These are phyloP conservation scores for Nothobranchius kuhntae DNA, from an alignment of 2,113 vertebrate species.

Conservation along the genomic window DNA sequence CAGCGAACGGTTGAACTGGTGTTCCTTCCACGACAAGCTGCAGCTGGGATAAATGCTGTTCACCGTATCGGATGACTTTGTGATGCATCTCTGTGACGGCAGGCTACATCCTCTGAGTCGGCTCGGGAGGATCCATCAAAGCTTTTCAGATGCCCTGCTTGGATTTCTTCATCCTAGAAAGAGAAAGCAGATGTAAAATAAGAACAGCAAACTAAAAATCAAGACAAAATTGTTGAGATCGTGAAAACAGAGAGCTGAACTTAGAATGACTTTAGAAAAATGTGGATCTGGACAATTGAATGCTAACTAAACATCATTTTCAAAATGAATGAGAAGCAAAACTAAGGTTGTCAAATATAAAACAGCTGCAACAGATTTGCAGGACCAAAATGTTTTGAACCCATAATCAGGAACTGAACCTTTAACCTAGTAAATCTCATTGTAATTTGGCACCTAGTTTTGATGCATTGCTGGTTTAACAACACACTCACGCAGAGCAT, in stretches of 20 bases:
- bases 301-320: constrained; percentile 20
- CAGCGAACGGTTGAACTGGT: constrained; percentile 17
- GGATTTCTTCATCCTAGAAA: constrained; percentile 71
- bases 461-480: background rate
- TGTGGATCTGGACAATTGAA: background rate
- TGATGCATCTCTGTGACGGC: constrained; percentile 53
- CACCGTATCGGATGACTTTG: constrained; percentile 68
- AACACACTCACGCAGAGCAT: constrained; percentile 2
- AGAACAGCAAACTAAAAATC: background rate
- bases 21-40: constrained; percentile 38
- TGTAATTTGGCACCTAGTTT: constrained; percentile 8
- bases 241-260: background rate
- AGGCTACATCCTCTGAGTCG: constrained; percentile 40
- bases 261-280: background rate
- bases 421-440: background rate
- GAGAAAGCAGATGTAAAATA: constrained; percentile 11
- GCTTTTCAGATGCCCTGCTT: constrained; percentile 59
- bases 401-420: constrained; percentile 11
- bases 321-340: constrained; percentile 6
- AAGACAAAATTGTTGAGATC: background rate
- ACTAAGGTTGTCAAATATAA: constrained; percentile 12
- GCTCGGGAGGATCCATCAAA: constrained; percentile 29
- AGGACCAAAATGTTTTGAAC: constrained; percentile 17
- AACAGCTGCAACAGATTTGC: constrained; percentile 33
- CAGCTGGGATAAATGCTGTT: constrained; percentile 77